Conservation (phyloP, 2,113 vertebrate genomes). For the Phalacrocorax carbo region DNA sequence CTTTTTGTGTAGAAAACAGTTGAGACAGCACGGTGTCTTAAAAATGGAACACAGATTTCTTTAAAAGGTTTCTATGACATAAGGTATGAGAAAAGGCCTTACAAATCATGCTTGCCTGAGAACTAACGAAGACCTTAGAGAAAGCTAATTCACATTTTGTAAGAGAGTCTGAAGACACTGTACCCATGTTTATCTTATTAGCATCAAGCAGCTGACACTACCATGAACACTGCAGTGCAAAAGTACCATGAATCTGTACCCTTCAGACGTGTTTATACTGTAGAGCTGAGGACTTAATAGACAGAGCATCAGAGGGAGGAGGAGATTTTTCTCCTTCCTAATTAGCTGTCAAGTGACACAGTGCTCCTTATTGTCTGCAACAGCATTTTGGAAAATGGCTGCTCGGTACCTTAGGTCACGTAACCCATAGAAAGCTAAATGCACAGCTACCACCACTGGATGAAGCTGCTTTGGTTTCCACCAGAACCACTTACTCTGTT, state of each 20-base stretch:
- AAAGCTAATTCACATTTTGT: not conserved
- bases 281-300: not conserved
- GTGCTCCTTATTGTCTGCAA: not conserved
- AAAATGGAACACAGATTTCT: not conserved
- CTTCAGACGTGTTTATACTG: not conserved
- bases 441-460: not conserved
- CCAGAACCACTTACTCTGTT: not conserved
- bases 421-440: not conserved
- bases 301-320: not conserved
- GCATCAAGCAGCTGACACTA: not conserved
- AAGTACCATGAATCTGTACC: not conserved
- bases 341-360: slow-evolving; percentile 22
- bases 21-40: not conserved
- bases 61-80: not conserved
- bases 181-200: slow-evolving; percentile 1
- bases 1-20: not conserved
- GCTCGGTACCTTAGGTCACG: not conserved
- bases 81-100: not conserved
- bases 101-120: not conserved
- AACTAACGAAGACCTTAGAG: slow-evolving; percentile 10
- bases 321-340: slow-evolving; percentile 9
- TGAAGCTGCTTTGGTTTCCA: not conserved
- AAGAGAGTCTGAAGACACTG: not conserved
- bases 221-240: not conserved
- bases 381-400: not conserved